Conservation (phyloP, 2,113 vertebrate species). For the Indicator maculatus region DNA sequence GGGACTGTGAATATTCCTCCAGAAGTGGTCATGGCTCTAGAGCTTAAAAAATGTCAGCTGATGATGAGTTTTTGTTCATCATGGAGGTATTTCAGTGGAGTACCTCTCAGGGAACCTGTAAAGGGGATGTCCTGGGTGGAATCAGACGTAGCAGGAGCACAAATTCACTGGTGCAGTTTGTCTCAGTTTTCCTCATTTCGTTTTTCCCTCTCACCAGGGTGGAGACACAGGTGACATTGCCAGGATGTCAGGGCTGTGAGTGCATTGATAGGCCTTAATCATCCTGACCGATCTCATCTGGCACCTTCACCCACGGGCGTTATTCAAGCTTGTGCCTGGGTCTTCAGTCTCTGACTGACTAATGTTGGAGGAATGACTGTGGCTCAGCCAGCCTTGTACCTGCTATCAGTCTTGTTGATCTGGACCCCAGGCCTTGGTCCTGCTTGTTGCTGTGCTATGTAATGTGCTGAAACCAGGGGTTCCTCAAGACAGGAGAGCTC, state of each 20-base stretch:
- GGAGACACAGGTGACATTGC: neutral
- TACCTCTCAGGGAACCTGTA: neutral
- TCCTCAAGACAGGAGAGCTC: neutral
- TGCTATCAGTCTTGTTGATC: neutral
- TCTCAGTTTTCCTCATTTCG: neutral
- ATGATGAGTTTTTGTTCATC: neutral
- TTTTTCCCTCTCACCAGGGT: neutral
- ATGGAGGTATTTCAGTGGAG: neutral
- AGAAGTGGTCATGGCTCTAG: neutral
- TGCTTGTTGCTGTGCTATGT: neutral
- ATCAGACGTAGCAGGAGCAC: neutral
- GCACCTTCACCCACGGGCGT: too few species aligned
- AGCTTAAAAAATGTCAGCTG: neutral
- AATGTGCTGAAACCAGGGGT: neutral
- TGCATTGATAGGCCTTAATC: neutral
- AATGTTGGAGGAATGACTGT: neutral
- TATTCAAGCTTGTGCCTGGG: neutral
- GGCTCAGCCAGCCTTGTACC: neutral
- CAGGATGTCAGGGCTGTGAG: neutral
- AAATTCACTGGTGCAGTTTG: neutral
- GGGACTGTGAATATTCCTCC: neutral
- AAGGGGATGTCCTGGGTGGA: neutral
- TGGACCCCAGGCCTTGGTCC: neutral
- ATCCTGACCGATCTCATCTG: neutral
- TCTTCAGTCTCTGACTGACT: neutral